Evolutionary conservation across 2,113 vertebrate species (phyloP).

Genomic region (Dipodomys ordii): DNA sequence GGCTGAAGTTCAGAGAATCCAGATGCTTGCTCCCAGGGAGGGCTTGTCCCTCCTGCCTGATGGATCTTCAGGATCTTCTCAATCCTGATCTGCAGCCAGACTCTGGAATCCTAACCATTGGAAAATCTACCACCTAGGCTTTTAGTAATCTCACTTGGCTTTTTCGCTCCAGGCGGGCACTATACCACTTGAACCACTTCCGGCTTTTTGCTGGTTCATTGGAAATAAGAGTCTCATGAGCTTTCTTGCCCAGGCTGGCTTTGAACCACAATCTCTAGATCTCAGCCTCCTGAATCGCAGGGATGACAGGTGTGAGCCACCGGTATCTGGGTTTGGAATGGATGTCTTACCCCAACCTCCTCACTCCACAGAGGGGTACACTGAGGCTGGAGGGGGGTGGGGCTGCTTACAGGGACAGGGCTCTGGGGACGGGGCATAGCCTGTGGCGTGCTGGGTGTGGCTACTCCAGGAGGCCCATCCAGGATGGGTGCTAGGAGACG

Average conservation of each 20-base stretch:
- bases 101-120: not conserved
- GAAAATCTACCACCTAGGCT: not conserved
- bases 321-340: no score
- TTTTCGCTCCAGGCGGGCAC: no score
- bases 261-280: not conserved
- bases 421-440: constrained; percentile 28
- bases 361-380: not conserved
- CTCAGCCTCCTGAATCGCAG: not conserved
- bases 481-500: constrained; percentile 91
- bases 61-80: not conserved
- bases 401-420: constrained; percentile 66
- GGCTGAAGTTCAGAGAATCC: not conserved
- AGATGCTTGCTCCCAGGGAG: not conserved
- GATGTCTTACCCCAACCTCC: not conserved
- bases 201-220: no score
- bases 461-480: constrained; percentile 69
- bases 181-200: no score
- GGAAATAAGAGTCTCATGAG: no score
- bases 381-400: not conserved
- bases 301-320: no score
- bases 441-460: constrained; percentile 45
- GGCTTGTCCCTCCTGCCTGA: not conserved
- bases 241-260: no score
- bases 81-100: not conserved
- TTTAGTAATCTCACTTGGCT: no score